Percentiles rank a stretch among this genome's conserved stretches.
phyloP scores from a whole-genome alignment of 2,113 vertebrate species.

The Perca schrenkii region DNA sequence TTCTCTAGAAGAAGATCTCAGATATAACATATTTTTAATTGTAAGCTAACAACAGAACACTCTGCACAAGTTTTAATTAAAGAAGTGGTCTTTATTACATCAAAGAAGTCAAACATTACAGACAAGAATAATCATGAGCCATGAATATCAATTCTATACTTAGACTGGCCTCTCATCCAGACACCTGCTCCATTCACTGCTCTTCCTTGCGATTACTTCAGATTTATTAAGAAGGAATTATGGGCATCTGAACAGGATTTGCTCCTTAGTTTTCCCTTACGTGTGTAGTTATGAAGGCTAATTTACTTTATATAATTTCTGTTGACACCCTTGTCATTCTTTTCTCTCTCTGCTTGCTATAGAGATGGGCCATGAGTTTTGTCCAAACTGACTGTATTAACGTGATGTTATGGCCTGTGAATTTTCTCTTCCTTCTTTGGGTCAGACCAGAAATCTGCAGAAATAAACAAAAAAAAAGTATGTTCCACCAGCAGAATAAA shows the following conservation, averaged over 20 bases:
- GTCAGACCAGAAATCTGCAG: conserved; percentile 51
- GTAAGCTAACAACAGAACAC: neutral
- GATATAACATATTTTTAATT: neutral
- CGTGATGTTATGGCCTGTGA: conserved; percentile 4
- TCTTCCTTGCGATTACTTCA: conserved; percentile 50
- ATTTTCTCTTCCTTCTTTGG: conserved; percentile 33
- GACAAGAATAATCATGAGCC: conserved; percentile 79
- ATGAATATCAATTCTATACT: conserved; percentile 64
- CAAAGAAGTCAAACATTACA: conserved; percentile 84
- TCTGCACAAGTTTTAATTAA: conserved; percentile 55
- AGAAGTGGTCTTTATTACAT: conserved; percentile 83
- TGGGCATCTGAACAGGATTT: neutral
- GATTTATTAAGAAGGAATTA: conserved; percentile 20
- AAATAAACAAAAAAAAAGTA: conserved; percentile 42
- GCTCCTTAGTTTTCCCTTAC: conserved; percentile 5
- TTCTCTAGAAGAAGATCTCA: too few species aligned
- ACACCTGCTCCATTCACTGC: conserved; percentile 55
- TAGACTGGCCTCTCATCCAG: conserved; percentile 59
- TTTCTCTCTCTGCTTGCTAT: conserved; percentile 37
- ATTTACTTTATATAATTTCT: neutral
- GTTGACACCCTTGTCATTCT: neutral
- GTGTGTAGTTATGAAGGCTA: conserved; percentile 3
- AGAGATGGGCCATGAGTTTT: neutral
- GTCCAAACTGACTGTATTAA: neutral
- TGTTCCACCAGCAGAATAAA: conserved; percentile 42